Conservation (phyloP, 2,113 vertebrate species). For the Mustela nigripes region DNA sequence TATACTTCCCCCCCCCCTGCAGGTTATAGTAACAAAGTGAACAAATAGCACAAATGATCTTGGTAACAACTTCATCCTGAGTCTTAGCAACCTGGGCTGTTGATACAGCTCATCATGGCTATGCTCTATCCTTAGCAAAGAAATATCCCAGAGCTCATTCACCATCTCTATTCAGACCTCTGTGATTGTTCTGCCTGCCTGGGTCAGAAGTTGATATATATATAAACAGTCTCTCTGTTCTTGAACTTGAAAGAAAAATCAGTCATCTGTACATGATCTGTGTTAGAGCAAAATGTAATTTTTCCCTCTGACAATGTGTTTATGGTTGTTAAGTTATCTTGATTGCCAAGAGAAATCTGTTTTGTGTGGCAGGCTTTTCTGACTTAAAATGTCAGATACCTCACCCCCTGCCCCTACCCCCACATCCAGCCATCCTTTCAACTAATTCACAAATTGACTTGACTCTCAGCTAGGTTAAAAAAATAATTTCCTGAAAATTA, state of each 20-base stretch:
- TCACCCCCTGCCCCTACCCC: neutral
- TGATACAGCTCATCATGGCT: slow-evolving; percentile 69
- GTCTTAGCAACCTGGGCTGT: slow-evolving; percentile 71
- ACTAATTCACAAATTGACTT: slow-evolving; percentile 85
- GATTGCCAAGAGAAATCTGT: slow-evolving; percentile 88
- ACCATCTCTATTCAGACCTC: slow-evolving; percentile 73
- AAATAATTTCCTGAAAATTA: slow-evolving; percentile 85
- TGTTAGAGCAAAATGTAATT: slow-evolving; percentile 87
- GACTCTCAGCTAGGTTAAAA: slow-evolving; percentile 70
- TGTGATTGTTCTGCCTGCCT: slow-evolving; percentile 75
- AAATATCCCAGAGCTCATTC: slow-evolving; percentile 76
- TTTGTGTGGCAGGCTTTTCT: slow-evolving; percentile 79
- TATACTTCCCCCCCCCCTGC: neutral
- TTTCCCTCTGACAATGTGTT: slow-evolving; percentile 87
- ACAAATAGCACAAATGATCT: slow-evolving; percentile 70
- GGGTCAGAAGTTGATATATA: slow-evolving; percentile 84
- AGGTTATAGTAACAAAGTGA: slow-evolving; percentile 58
- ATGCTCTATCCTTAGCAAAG: slow-evolving; percentile 74
- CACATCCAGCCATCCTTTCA: slow-evolving; percentile 67
- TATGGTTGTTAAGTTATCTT: slow-evolving; percentile 87
- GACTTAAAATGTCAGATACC: slow-evolving; percentile 81
- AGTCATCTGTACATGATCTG: slow-evolving; percentile 88
- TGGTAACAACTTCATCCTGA: slow-evolving; percentile 71
- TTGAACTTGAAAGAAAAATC: slow-evolving; percentile 88
- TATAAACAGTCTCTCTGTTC: slow-evolving; percentile 86